phyloP scores from a whole-genome alignment of 92 coral and sea anemone species.

The Porites divaricata region DNA sequence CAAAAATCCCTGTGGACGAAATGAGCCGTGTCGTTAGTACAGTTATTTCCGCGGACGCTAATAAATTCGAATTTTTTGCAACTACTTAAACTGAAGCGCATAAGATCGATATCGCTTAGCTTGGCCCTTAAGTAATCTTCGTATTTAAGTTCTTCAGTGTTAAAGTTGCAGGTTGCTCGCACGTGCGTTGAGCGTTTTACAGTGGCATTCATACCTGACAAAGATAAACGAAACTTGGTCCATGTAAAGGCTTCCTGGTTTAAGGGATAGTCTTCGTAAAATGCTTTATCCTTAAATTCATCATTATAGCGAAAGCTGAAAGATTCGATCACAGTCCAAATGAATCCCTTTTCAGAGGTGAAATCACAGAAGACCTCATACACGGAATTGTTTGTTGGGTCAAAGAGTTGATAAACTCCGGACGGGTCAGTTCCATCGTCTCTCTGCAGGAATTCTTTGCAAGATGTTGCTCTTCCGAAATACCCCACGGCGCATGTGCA shows the following conservation, averaged over 20 bases:
- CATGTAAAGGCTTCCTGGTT: slow-evolving; percentile 34
- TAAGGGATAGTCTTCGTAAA: slow-evolving; percentile 16
- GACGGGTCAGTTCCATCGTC: not conserved
- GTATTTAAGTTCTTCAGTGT: slow-evolving; percentile 41
- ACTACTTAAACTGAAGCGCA: not conserved
- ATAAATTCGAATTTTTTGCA: slow-evolving; percentile 42
- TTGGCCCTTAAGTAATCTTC: slow-evolving; percentile 52
- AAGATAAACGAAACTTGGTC: slow-evolving; percentile 47
- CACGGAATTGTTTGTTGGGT: not conserved
- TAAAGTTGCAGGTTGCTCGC: slow-evolving; percentile 58
- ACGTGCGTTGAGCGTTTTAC: slow-evolving; percentile 32
- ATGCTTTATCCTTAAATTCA: slow-evolving; percentile 5
- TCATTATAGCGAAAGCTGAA: slow-evolving; percentile 31
- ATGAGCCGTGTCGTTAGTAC: slow-evolving; percentile 23
- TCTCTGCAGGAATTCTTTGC: not conserved
- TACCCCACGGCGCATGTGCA: slow-evolving; percentile 43
- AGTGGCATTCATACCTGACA: slow-evolving; percentile 23
- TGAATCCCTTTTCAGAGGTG: slow-evolving; percentile 42
- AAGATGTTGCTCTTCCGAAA: slow-evolving; percentile 17
- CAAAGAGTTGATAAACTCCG: slow-evolving; percentile 22
- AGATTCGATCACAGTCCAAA: slow-evolving; percentile 65
- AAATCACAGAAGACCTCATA: slow-evolving; percentile 45
- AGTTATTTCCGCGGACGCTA: slow-evolving; percentile 36
- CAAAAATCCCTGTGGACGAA: not conserved
- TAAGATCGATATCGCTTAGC: slow-evolving; percentile 39